Evolutionary conservation across 2,888 invertebrate genomes (phyloP), one percentile per base, ranked within the genome.

Genomic region (Chymomyza caudatula): DNA sequence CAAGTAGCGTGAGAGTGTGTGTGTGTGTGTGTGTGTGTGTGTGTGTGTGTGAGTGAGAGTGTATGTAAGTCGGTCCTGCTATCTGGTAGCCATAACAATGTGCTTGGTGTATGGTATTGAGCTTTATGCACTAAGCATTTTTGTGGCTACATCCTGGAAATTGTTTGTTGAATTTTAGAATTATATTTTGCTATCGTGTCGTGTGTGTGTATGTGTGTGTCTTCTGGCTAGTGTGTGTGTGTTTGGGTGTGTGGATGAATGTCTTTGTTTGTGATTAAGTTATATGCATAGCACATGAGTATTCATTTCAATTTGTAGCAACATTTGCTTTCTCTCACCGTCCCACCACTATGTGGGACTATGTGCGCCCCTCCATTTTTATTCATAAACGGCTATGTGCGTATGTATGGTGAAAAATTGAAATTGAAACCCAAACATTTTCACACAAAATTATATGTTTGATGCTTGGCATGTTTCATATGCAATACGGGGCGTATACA

Each of bases 1-100:
- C 84, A 71, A 78, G 75, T 78, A 70, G 77, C 83, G 62, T 75
- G 62, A 60, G 63, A 53, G 42, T 44, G 63, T 65, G 66, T 67
- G 42, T 19, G 15, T 23, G 2, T 17, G 29, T 43, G 47, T 23
- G 20, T 63, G 49, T 67, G 8, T 59, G 61, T 65, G 52, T 37
- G 4, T 43, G 17, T 17, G 17, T 17, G 44, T 44, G 44, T n/a
- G 5, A 11, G 19, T 47, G 8, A n/a, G 6, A 4, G 15, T 47
- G n/a, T 19, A 8, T 19, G n/a, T 19, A 15, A 47, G 47, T 47
- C 47, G 15, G 2, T 47, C 2, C 15, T 52, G 52, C 8, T 22
- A 17, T 52, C 23, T 20, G 3, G 4, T 54, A 23, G 54, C 25
- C 6, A 37, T 37, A 37, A 37, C 29, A 37, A 37, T 11, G 29